These are phyloP conservation scores for Cephus runcator DNA, from an alignment of 2,888 invertebrate genomes.

Conservation along the genomic window DNA sequence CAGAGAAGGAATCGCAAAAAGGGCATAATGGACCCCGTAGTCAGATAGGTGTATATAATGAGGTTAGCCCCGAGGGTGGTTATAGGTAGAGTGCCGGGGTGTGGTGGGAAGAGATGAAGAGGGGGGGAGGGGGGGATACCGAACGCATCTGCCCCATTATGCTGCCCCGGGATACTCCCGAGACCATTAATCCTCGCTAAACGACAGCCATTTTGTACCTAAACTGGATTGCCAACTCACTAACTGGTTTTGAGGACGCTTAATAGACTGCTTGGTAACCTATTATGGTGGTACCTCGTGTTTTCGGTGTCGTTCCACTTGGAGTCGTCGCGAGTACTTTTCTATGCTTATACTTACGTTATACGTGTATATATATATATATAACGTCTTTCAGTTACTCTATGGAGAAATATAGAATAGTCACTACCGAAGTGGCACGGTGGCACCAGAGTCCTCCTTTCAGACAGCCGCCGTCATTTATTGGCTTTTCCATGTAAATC, in stretches of 20 bases:
- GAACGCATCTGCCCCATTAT: conserved; percentile 65
- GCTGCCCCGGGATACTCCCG: conserved; percentile 57
- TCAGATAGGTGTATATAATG: conserved; percentile 62
- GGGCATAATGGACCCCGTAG: conserved; percentile 59
- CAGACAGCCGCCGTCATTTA: no score
- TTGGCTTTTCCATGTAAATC: no score
- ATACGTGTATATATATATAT: no score
- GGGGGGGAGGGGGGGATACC: conserved; percentile 26
- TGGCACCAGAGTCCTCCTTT: no score
- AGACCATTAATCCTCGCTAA: conserved; percentile 65
- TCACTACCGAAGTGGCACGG: no score
- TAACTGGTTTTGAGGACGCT: conserved; percentile 64
- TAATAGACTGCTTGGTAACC: conserved; percentile 58
- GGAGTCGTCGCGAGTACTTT: conserved; percentile 10
- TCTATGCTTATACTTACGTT: no score
- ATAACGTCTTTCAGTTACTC: no score
- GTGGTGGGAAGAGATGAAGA: conserved; percentile 30
- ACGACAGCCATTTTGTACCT: conserved; percentile 67
- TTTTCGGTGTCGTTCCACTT: conserved; percentile 54
- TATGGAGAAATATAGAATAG: no score
- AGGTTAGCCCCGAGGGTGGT: conserved; percentile 40
- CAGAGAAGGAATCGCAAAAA: conserved; percentile 45
- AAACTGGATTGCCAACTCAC: conserved; percentile 66
- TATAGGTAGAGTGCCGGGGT: conserved; percentile 13
- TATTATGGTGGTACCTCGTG: conserved; percentile 54